Evolutionary conservation across 2,113 vertebrate genomes (phyloP), one percentile per base, ranked within the genome.

Genomic region (Menidia beryllina): DNA sequence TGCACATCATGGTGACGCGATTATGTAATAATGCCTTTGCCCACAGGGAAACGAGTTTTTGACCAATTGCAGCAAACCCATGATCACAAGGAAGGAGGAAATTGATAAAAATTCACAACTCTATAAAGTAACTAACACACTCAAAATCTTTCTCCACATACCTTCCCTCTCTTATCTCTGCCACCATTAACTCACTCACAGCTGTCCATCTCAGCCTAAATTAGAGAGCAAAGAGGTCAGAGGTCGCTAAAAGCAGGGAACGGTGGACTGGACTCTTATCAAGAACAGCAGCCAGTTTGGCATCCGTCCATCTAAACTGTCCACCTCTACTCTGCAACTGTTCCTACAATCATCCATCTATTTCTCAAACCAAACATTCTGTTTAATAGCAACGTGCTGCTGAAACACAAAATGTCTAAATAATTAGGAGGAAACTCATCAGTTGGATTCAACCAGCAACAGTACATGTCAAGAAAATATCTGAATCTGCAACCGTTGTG

Each of bases 231-330:
- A 0, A 11, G 38, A 64, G 85, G 76, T 87, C 79, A 81, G 73
- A 89, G 81, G 83, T 84, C 74, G 26, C 81, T 87, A 84, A 86
- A 86, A 84, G 85, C 79, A 69, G 66, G 23, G 73, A 10, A 84
- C 75, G 83, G 77, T 72, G 78, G 71, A 52, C 47, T 34, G 15
- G 39, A 70, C 61, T 68, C 69, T 77, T 66, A 82, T 83, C 86
- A 49, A 17, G 52, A 41, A 25, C 23, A 60, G 47, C 43, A 72
- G 75, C 61, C 75, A 2, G 34, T 60, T 71, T 63, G 79, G 70
- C 74, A 83, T 43, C 62, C 11, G 53, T 72, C 68, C 55, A 57
- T 55, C 61, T 56, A 51, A 0, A n/a, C 19, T 24, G 17, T 38
- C 41, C 59, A 49, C 30, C 30, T 50, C 43, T 30, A 61, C 56